These are phyloP conservation scores for Diloba caeruleocephala DNA, from an alignment of 2,888 invertebrate genomes.

Conservation along the genomic window DNA sequence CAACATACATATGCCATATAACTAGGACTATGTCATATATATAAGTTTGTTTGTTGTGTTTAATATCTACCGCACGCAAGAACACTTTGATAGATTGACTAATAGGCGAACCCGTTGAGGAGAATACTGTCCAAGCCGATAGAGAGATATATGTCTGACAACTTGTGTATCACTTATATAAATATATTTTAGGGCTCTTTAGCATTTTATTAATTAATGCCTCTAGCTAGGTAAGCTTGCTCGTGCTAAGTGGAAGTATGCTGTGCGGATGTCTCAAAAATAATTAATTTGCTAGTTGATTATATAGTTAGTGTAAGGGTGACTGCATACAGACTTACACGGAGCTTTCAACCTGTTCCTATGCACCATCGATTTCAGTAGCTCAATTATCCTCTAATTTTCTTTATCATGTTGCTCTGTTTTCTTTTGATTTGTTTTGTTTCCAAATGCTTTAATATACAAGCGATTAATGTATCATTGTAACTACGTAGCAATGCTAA, in stretches of 20 bases:
- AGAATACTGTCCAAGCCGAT: conserved; percentile 47
- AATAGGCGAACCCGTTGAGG: conserved; percentile 65
- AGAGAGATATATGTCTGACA: conserved; percentile 59
- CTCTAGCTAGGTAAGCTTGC: conserved; percentile 43
- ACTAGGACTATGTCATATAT: conserved; percentile 33
- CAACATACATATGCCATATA: conserved; percentile 48
- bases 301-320: conserved; percentile 13
- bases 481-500: conserved; percentile 13
- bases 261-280: conserved; percentile 52
- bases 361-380: conserved; percentile 40
- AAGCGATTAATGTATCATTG: conserved; percentile 18
- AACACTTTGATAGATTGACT: conserved; percentile 69
- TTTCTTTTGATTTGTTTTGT: conserved; percentile 13
- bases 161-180: conserved; percentile 50
- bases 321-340: conserved; percentile 7
- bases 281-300: conserved; percentile 44
- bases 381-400: conserved; percentile 32
- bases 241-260: conserved; percentile 46
- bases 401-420: conserved; percentile 19
- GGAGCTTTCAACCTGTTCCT: conserved; percentile 20
- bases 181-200: conserved; percentile 53
- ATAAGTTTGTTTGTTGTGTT: conserved; percentile 52
- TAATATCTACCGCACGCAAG: conserved; percentile 58
- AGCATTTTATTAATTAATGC: conserved; percentile 55
- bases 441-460: conserved; percentile 5